Conservation (phyloP, 2,113 vertebrate genomes). For the Cryptomyrus ogoouensis region DNA sequence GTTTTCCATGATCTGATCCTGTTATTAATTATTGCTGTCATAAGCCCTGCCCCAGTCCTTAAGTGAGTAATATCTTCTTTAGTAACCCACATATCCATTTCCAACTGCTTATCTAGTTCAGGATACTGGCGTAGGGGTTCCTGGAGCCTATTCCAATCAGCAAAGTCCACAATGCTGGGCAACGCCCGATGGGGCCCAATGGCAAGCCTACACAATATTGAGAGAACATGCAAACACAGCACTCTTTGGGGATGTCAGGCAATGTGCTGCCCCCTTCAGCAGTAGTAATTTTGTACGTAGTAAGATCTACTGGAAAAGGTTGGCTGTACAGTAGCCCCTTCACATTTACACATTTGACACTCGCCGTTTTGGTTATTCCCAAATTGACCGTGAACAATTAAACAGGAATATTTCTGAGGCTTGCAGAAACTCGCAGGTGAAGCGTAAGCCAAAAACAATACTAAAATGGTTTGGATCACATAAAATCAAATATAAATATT, state of each 20-base stretch:
- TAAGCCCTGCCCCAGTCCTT: not conserved
- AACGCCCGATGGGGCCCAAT: not conserved
- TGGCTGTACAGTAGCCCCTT: not conserved
- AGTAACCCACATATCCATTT: not conserved
- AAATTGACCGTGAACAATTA: not conserved
- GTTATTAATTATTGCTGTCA: constrained; percentile 7
- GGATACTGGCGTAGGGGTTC: not conserved
- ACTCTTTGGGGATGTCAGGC: not conserved
- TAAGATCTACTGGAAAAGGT: not conserved
- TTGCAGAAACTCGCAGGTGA: not conserved
- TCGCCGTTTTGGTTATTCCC: not conserved
- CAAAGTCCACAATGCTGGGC: not conserved
- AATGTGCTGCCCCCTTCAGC: not conserved
- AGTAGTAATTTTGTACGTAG: not conserved
- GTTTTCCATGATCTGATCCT: not conserved
- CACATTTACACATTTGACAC: not conserved
- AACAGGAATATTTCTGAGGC: not conserved
- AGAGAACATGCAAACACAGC: not conserved
- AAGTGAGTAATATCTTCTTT: not conserved
- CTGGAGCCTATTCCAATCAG: not conserved
- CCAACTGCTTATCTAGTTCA: not conserved
- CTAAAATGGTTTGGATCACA: not conserved
- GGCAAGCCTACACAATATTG: not conserved
- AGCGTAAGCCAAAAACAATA: not conserved
- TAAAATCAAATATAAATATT: not conserved